Evolutionary conservation across 2,113 vertebrate genomes (phyloP), one percentile per base, ranked within the genome.

Genomic region (Lampris incognitus): DNA sequence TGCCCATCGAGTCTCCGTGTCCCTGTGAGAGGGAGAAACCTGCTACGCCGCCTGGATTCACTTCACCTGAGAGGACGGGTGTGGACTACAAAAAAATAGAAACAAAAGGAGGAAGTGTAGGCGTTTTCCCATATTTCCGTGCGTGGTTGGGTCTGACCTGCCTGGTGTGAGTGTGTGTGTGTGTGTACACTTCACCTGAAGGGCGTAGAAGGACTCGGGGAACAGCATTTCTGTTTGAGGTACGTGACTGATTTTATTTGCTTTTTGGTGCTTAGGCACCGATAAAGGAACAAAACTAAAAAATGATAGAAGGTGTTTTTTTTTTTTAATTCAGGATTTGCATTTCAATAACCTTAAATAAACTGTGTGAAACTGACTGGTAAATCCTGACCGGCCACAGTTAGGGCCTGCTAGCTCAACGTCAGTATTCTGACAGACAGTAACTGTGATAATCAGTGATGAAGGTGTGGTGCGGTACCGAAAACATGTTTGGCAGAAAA

Each of bases 151-250:
- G 13, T 64, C 1, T 11, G 3, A 24, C 46, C 6, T 50, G 67
- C 13, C 13, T 3, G 59, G 2, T 49, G 11, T 62, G 60, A 7
- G 60, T 62, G 13, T 39, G 6, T 39, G 57, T 59, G 10, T 54
- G 51, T 13, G 51, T 54, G 51, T 13, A 8, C 2, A 3, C 10
- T 37, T 71, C 37, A 78, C 65, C 1, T 7, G 10, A 54, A 76
- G 62, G 68, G 52, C 58, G 41, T 69, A 10, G 24, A 38, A 76
- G 62, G 68, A 57, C 58, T 46, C 72, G 9, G 61, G 39, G 73
- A 50, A 54, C 39, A 37, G 1, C 8, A n/a, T 59, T 80, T 56
- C 39, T 61, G 6, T 64, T 81, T 70, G 40, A 88, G 85, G 87
- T 88, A 86, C 44, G 85, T 87, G 40, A 39, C 46, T 41, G 39